Evolutionary conservation across 2,113 vertebrate species (phyloP), one percentile per base, ranked within the genome.

Genomic region (Amazona guildingii): DNA sequence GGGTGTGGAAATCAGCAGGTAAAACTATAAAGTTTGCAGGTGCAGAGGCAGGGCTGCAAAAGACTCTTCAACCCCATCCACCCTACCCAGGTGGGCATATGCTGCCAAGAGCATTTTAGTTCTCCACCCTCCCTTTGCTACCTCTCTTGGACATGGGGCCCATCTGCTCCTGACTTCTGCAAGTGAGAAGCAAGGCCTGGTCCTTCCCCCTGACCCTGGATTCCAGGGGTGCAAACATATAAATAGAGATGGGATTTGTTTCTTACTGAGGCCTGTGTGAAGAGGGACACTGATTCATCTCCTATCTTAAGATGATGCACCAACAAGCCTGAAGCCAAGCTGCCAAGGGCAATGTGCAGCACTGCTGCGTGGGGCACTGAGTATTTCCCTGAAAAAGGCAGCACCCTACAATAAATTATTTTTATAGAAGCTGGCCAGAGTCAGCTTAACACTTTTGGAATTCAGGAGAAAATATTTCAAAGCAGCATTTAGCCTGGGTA

Each of bases 311-410:
- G 44, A 4, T 11, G 41, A 18, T 48, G 51, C 57, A 39, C 52
- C 3, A 2, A 16, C 18, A 69, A 81, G n/a, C 41, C 61, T 57
- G n/a, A 41, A 69, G 16, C 31, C 1, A 3, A 77, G n/a, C 14
- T 46, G 44, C 17, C 6, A 0, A 0, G 11, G 21, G 59, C 64
- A 84, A 4, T 2, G 3, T 17, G 0, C 1, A 3, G 24, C 48
- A 51, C 7, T 70, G 59, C 43, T 82, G 41, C 0, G 0, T 10
- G 44, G 37, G 37, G 37, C 4, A 10, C n/a, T 28, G 61, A 9
- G 13, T 41, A 35, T 35, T 83, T 33, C 41, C 35, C 18, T 27
- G 35, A 59, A 80, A 88, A 62, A 68, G 62, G 55, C 59, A 78
- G 14, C 6, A 1, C 33, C 59, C 19, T 41, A n/a, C 62, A 55